These are phyloP conservation scores for Cyanoramphus novaezelandiae DNA, from an alignment of 2,113 vertebrate genomes.

Conservation along the genomic window DNA sequence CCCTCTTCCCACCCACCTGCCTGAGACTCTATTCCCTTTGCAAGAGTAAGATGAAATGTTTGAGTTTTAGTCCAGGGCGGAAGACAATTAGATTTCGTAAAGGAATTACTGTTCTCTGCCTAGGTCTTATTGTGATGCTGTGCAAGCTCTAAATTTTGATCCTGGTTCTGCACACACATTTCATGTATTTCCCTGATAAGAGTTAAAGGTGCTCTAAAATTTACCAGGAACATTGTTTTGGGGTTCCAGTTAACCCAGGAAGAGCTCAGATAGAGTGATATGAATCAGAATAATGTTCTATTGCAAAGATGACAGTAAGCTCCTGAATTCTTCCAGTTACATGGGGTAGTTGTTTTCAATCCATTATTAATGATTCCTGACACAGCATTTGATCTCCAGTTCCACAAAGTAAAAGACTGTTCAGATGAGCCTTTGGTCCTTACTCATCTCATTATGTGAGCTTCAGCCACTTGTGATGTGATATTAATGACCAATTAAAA, in stretches of 20 bases:
- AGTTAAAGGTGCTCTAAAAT: neutral
- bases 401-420: neutral
- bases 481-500: neutral
- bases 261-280: neutral
- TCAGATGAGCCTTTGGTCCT: neutral
- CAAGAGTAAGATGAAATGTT: neutral
- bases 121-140: neutral
- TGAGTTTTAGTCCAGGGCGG: neutral
- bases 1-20: neutral
- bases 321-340: neutral
- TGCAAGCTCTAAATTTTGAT: neutral
- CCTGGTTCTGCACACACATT: neutral
- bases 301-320: neutral
- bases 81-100: neutral
- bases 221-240: neutral
- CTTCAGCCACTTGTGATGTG: neutral
- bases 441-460: neutral
- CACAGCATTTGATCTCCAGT: neutral
- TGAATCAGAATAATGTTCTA: neutral
- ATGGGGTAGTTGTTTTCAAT: neutral
- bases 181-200: neutral
- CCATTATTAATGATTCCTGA: neutral
- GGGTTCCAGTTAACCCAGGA: neutral
- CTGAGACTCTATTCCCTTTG: neutral
- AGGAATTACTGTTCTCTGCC: neutral